Evolutionary conservation across 2,113 vertebrate species (phyloP).

Genomic region (Oenanthe melanoleuca): DNA sequence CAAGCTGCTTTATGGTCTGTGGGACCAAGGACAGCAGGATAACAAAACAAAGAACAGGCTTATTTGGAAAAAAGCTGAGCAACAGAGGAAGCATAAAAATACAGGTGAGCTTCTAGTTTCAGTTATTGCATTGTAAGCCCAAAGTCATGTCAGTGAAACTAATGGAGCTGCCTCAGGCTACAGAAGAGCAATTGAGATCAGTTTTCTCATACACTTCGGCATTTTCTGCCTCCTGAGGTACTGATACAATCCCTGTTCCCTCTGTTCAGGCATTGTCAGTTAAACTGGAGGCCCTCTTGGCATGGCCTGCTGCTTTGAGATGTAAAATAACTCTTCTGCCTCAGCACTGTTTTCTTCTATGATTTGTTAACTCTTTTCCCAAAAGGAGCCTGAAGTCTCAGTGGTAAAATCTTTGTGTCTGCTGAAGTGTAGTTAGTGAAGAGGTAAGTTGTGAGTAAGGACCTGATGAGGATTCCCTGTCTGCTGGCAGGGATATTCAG

Average conservation of each 20-base stretch:
- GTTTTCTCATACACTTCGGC: not conserved
- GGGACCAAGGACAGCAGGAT: not conserved
- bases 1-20: not conserved
- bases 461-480: not conserved
- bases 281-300: not conserved
- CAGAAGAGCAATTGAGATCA: not conserved
- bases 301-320: not conserved
- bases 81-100: not conserved
- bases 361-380: not conserved
- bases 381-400: not conserved
- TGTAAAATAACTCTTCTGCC: not conserved
- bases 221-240: not conserved
- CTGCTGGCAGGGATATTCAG: not conserved
- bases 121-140: not conserved
- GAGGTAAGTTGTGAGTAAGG: not conserved
- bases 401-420: not conserved
- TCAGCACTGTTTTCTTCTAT: not conserved
- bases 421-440: not conserved
- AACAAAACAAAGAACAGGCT: not conserved
- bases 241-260: not conserved
- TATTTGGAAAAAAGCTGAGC: not conserved
- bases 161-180: not conserved
- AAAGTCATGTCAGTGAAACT: not conserved
- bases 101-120: not conserved
- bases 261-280: not conserved